Evolutionary conservation across 2,888 invertebrate species (phyloP).

Genomic region (Dolichopus griseipennis): DNA sequence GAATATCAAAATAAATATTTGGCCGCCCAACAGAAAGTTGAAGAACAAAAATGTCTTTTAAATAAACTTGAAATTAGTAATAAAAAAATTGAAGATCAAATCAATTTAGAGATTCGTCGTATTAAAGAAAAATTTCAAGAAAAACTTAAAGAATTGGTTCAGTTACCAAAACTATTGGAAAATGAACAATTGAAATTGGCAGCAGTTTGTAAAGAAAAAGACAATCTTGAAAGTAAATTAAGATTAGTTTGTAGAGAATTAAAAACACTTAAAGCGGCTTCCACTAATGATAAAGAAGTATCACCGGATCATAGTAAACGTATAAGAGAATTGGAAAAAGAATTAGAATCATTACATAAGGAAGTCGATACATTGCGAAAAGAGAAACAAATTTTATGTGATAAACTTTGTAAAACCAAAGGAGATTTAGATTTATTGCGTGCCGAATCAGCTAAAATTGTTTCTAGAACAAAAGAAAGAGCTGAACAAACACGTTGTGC

Average conservation of each 20-base stretch:
- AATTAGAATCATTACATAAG: constrained; percentile 28
- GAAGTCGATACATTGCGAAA: constrained; percentile 32
- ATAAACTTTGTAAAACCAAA: constrained; percentile 33
- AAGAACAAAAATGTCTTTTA: constrained; percentile 36
- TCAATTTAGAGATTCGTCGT: constrained; percentile 38
- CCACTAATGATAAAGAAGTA: constrained; percentile 20
- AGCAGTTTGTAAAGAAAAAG: constrained; percentile 34
- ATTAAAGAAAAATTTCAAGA: constrained; percentile 41
- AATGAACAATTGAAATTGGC: constrained; percentile 38
- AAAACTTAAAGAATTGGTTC: constrained; percentile 37
- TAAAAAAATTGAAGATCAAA: constrained; percentile 39
- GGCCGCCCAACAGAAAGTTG: constrained; percentile 39
- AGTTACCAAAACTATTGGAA: constrained; percentile 39
- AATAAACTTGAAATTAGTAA: constrained; percentile 39
- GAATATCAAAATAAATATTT: constrained; percentile 41
- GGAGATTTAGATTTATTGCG: constrained; percentile 38
- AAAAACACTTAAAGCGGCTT: constrained; percentile 29
- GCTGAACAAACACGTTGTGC: constrained; percentile 32
- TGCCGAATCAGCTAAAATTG: constrained; percentile 40
- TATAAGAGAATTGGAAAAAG: constrained; percentile 31
- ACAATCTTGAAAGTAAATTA: constrained; percentile 36
- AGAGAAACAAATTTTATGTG: constrained; percentile 35
- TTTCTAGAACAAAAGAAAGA: constrained; percentile 38
- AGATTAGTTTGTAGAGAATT: constrained; percentile 37
- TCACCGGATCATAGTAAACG: constrained; percentile 29